Conservation (phyloP, 2,888 invertebrate species). For the Eremobia ochroleuca region DNA sequence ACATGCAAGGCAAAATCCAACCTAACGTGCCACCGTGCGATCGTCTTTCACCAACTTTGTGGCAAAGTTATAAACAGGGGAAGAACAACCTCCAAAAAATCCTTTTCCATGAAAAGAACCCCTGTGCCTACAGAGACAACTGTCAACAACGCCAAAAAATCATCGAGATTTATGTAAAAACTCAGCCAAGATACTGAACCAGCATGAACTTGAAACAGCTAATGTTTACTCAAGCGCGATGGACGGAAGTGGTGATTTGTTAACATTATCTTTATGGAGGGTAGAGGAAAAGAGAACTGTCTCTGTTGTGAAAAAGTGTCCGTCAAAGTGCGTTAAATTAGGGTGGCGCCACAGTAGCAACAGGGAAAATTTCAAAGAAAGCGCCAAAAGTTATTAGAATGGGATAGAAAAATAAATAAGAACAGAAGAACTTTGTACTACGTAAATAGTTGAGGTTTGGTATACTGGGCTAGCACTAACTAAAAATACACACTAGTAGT, state of each 20-base stretch:
- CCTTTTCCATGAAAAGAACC: neutral
- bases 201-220: constrained; percentile 32
- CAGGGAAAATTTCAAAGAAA: too few species aligned
- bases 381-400: too few species aligned
- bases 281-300: too few species aligned
- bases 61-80: neutral
- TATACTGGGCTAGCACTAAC: too few species aligned
- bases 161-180: neutral
- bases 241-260: constrained; percentile 41
- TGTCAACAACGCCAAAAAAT: neutral
- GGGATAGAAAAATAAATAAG: too few species aligned
- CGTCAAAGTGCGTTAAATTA: too few species aligned
- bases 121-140: neutral
- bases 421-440: too few species aligned
- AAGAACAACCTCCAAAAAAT: neutral
- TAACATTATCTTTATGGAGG: too few species aligned
- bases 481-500: too few species aligned
- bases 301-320: too few species aligned
- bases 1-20: neutral
- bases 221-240: constrained; percentile 31
- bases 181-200: neutral
- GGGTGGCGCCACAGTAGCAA: too few species aligned
- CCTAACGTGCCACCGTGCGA: neutral
- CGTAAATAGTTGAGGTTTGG: too few species aligned
- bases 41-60: neutral